These are phyloP conservation scores for Neodon shergylaensis DNA, from an alignment of 2,113 vertebrate genomes.

Conservation along the genomic window DNA sequence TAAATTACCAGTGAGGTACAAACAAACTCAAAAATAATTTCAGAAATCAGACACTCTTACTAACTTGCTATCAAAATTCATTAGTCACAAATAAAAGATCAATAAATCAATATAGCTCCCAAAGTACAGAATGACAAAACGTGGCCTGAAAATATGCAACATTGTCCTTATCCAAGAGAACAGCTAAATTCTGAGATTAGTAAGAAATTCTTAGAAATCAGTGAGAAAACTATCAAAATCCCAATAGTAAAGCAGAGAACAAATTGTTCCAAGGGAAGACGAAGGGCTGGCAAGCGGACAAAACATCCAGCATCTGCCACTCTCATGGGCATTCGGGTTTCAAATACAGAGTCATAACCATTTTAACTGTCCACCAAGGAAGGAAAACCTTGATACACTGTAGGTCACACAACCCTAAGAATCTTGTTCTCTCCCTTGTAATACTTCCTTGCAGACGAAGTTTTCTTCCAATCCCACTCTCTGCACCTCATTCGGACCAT, in stretches of 20 bases:
- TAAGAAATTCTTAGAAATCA: conserved; percentile 29
- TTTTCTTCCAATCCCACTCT: neutral
- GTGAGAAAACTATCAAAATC: neutral
- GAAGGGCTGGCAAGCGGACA: neutral
- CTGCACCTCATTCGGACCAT: neutral
- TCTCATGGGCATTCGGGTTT: neutral
- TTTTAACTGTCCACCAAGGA: neutral
- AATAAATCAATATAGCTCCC: neutral
- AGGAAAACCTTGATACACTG: neutral
- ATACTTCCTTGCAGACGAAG: neutral
- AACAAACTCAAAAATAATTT: neutral
- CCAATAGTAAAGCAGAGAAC: neutral
- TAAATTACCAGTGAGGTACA: neutral
- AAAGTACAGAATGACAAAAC: neutral
- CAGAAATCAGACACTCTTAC: neutral
- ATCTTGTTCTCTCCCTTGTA: neutral
- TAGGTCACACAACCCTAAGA: neutral
- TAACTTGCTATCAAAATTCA: conserved; percentile 32
- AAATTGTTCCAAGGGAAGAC: neutral
- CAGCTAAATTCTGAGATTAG: neutral
- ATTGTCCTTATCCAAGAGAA: neutral
- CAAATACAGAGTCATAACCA: neutral
- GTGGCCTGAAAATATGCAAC: neutral
- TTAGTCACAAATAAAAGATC: neutral
- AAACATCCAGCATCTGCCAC: neutral